Conservation (phyloP, 23 tunicate species). For the Oikopleura albicans region DNA sequence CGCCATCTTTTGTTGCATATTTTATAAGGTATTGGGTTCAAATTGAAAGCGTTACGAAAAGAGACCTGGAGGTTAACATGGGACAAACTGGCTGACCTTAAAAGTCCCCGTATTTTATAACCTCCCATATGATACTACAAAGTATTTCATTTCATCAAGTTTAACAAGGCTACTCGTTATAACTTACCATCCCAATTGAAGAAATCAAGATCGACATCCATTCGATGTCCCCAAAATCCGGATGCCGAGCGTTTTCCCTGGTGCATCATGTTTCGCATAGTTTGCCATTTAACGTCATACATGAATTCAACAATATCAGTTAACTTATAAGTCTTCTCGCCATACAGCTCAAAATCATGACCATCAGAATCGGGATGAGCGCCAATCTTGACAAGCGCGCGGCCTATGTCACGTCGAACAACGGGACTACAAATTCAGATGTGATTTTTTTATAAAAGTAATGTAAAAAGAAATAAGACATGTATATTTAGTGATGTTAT, state of each 20-base stretch:
- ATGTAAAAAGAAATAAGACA: not conserved
- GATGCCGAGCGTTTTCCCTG: not conserved
- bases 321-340: conserved; percentile 15
- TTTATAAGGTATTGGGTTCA: too few relatives aligned
- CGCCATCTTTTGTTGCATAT: too few relatives aligned
- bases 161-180: too few relatives aligned
- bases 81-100: too few relatives aligned
- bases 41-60: too few relatives aligned
- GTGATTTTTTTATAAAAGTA: not conserved
- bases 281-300: conserved; percentile 6
- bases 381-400: conserved; percentile 38
- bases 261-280: not conserved
- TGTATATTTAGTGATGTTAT: too few relatives aligned
- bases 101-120: too few relatives aligned
- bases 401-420: conserved; percentile 39
- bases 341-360: conserved; percentile 72
- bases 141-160: too few relatives aligned
- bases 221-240: not conserved
- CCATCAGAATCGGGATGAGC: conserved; percentile 63
- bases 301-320: not conserved
- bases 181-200: not conserved
- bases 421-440: not conserved
- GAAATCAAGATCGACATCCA: not conserved
- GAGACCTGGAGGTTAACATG: too few relatives aligned
- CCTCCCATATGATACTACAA: too few relatives aligned